Evolutionary conservation across 35 echinoderm and acorn worm genomes (phyloP).

Genomic region (Amphiura filiformis): DNA sequence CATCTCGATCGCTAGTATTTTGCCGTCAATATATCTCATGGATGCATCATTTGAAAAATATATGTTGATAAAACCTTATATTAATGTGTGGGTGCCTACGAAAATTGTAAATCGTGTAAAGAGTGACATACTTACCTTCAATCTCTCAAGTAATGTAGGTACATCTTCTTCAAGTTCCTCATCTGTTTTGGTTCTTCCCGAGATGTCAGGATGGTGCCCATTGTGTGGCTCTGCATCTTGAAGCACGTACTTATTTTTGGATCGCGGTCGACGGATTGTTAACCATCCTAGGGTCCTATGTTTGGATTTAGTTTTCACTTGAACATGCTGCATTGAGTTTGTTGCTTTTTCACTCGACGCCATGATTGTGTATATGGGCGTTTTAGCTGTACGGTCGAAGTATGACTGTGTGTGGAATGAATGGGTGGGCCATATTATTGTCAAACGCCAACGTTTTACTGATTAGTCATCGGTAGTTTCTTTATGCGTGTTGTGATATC

Average conservation of each 20-base stretch:
- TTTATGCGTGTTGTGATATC: background rate
- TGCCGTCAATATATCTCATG: no score
- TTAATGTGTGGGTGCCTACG: no score
- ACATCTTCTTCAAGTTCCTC: slow-evolving; percentile 23
- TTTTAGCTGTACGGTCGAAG: background rate
- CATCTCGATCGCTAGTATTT: no score
- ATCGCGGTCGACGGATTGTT: slow-evolving; percentile 31
- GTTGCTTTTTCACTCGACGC: background rate
- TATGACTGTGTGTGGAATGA: background rate
- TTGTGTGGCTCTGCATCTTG: slow-evolving; percentile 36
- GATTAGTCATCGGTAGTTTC: background rate
- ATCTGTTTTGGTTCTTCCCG: background rate
- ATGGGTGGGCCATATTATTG: slow-evolving; percentile 3
- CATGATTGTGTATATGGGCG: slow-evolving; percentile 10
- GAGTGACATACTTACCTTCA: slow-evolving; percentile 33
- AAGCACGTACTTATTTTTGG: slow-evolving; percentile 46
- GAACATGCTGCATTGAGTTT: background rate
- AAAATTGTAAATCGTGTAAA: no score
- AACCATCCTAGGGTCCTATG: slow-evolving; percentile 32
- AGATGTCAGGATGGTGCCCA: slow-evolving; percentile 20
- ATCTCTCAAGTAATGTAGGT: slow-evolving; percentile 33
- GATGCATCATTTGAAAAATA: no score
- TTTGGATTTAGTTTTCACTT: slow-evolving; percentile 19
- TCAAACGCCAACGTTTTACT: background rate
- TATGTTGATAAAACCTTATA: no score